Evolutionary conservation across 2,797 vertebrate genomes (phyloP), one percentile per base, ranked within the genome.

Genomic region (Brachyalestes nurse): DNA sequence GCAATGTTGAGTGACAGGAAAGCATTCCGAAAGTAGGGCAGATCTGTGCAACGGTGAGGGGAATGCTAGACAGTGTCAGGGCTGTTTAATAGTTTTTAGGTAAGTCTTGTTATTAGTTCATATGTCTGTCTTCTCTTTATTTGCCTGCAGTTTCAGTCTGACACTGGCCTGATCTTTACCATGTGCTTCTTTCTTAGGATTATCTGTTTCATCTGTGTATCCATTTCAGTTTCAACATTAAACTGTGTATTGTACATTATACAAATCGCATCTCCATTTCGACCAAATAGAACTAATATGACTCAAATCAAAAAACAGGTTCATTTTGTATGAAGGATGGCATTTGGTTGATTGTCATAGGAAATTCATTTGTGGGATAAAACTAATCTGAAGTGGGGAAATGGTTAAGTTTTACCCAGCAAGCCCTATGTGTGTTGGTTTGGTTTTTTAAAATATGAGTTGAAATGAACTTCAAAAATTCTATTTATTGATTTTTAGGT

Each of bases 1-100:
- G 25, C 19, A 64, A 70, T 61, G 72, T 40, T 72, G 58, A 79
- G 51, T 79, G 79, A 82, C 65, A 75, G 9, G 40, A 78, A 13
- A 78, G 53, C n/a, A n/a, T 55, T 28, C 19, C n/a, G 6, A 62
- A 77, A 78, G 14, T 53, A 61, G 14, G 62, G 4, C 23, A 62
- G 14, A 64, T 7, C 21, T 25, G 25, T 53, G 16, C 42, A 74
- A 57, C 25, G 38, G 17, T 42, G 42, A 74, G 77, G 47, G 61
- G 17, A 25, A 62, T 73, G 74, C 65, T 19, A 62, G 25, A 16
- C 9, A 5, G 45, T n/a, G 34, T 75, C 51, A 58, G 21, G 21
- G 28, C 40, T 70, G 13, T 49, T 9, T 25, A 23, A 19, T 70
- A 45, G 40, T 19, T 67, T 62, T 75, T 64, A 62, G 17, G 10